A percentile compares a stretch with the other conserved stretches of the same genome.
phyloP scores from a whole-genome alignment of 2,888 invertebrate genomes.

The Celastrina argiolus region DNA sequence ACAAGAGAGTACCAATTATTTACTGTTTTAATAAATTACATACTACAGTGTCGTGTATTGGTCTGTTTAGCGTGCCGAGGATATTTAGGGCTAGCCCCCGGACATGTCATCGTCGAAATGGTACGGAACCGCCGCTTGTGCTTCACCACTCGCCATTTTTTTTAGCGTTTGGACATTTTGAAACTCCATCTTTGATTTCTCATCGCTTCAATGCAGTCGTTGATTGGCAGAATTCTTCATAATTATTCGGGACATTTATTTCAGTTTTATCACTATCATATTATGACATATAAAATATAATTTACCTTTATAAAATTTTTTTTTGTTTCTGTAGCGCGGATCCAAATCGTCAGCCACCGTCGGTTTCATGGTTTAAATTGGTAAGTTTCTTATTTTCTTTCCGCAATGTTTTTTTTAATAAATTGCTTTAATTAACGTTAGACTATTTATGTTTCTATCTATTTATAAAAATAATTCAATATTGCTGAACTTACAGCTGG shows the following conservation, averaged over 20 bases:
- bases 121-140: slow-evolving; percentile 33
- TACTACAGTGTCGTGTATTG: slow-evolving; percentile 19
- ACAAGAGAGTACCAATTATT: too few species aligned
- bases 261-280: not conserved
- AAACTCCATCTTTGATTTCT: slow-evolving; percentile 5
- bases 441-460: too few species aligned
- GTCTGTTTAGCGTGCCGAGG: slow-evolving; percentile 39
- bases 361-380: slow-evolving; percentile 51
- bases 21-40: too few species aligned
- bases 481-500: not conserved
- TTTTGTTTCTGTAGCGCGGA: slow-evolving; percentile 45
- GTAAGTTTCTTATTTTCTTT: too few species aligned
- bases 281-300: not conserved
- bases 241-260: not conserved
- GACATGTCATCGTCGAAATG: slow-evolving; percentile 37
- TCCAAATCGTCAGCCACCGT: slow-evolving; percentile 40
- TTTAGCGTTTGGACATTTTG: not conserved
- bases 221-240: not conserved
- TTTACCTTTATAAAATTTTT: not conserved
- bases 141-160: slow-evolving; percentile 30
- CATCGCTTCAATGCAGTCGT: not conserved
- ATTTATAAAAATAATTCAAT: not conserved
- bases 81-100: slow-evolving; percentile 33
- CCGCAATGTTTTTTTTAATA: too few species aligned
- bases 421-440: too few species aligned